A percentile compares a stretch with the other conserved stretches of the same genome.
These are phyloP conservation scores for Stichodactyla helianthus DNA, from an alignment of 64 coral and sea anemone genomes.

Conservation along the genomic window DNA sequence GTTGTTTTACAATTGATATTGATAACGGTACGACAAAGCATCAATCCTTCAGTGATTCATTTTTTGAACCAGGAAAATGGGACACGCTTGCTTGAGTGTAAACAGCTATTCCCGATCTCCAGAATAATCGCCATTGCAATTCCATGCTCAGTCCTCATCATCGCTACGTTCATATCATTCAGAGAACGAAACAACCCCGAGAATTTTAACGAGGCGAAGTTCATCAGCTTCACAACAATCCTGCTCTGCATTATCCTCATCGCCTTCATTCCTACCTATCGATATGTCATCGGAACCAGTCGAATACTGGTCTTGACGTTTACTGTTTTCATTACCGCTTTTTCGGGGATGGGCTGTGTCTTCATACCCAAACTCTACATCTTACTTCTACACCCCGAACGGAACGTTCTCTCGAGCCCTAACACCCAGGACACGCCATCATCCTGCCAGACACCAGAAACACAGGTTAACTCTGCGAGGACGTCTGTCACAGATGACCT, in stretches of 20 bases:
- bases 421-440: background rate
- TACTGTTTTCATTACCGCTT: conserved; percentile 62
- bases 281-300: conserved; percentile 73
- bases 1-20: conserved; percentile 51
- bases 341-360: conserved; percentile 76
- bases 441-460: background rate
- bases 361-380: conserved; percentile 83
- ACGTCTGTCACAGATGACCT: background rate
- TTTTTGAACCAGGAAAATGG: conserved; percentile 55
- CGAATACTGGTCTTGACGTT: conserved; percentile 70
- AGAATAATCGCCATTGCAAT: conserved; percentile 57
- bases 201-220: conserved; percentile 85
- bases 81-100: conserved; percentile 69
- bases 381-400: conserved; percentile 55
- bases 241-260: conserved; percentile 83
- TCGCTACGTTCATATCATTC: conserved; percentile 73
- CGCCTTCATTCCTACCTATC: conserved; percentile 86
- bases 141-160: conserved; percentile 55
- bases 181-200: conserved; percentile 71
- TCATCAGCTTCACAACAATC: conserved; percentile 80
- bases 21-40: conserved; percentile 58
- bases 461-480: background rate
- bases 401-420: conserved; percentile 11
- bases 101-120: conserved; percentile 25
- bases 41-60: conserved; percentile 15